Conservation (phyloP, 1,140 invertebrate species). For the Acyrthosiphon pisum region DNA sequence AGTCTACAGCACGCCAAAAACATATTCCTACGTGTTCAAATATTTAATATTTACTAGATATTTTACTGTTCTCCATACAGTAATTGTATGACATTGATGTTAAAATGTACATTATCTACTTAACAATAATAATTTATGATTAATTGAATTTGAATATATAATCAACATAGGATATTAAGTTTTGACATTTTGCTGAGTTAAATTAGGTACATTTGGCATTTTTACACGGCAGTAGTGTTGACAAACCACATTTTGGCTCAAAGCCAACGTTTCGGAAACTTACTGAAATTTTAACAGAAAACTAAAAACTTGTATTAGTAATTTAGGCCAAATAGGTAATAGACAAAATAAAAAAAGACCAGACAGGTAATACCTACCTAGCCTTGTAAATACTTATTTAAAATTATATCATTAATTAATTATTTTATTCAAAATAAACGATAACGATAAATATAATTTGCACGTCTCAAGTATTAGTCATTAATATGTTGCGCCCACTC, state of each 20-base stretch:
- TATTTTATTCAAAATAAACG: not conserved
- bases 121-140: not conserved
- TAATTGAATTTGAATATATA: not conserved
- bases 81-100: not conserved
- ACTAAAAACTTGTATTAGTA: not conserved
- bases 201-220: constrained; percentile 42
- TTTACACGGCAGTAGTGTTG: not conserved
- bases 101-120: not conserved
- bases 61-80: not conserved
- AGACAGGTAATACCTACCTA: not conserved
- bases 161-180: not conserved
- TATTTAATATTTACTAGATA: constrained; percentile 13
- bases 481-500: not conserved
- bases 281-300: not conserved
- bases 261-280: constrained; percentile 1
- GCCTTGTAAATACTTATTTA: not conserved
- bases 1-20: constrained; percentile 7
- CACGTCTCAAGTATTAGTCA: not conserved
- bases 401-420: not conserved
- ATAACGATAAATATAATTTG: not conserved
- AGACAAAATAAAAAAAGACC: not conserved
- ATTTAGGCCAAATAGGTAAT: not conserved
- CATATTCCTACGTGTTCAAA: not conserved
- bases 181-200: constrained; percentile 15
- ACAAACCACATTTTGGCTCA: not conserved